Evolutionary conservation across 2,113 vertebrate species (phyloP).

Genomic region (Hydrolagus affinis): DNA sequence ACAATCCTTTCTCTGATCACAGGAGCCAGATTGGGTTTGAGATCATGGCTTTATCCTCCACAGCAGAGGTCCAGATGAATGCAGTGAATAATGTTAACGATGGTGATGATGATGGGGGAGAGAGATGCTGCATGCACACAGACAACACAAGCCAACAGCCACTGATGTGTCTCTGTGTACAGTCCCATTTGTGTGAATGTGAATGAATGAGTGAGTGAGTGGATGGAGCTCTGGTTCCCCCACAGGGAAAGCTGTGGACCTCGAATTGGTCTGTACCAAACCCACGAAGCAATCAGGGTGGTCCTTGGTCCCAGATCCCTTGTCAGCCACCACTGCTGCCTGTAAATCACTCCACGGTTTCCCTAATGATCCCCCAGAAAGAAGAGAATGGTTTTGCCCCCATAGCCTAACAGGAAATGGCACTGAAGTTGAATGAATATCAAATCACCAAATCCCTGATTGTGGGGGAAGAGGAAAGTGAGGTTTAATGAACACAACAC

Average conservation of each 20-base stretch:
- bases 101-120: too few relatives aligned
- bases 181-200: constrained; percentile 30
- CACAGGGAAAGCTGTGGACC: constrained; percentile 3
- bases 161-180: constrained; percentile 21
- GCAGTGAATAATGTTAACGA: neutral
- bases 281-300: neutral
- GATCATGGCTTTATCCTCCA: constrained; percentile 18
- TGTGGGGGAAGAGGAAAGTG: neutral
- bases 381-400: constrained; percentile 25
- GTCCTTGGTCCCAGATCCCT: neutral
- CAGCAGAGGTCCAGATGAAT: constrained; percentile 19
- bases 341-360: constrained; percentile 23
- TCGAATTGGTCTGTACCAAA: constrained; percentile 12
- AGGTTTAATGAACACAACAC: neutral
- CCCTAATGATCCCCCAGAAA: constrained; percentile 26
- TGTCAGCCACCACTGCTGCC: constrained; percentile 16
- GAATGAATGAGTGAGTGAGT: constrained; percentile 6
- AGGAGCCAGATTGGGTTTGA: neutral
- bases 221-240: neutral
- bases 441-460: constrained; percentile 6
- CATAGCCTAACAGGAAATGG: constrained; percentile 29
- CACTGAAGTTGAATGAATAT: constrained; percentile 7
- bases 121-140: neutral
- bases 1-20: constrained; percentile 29
- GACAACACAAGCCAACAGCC: neutral